Percentiles rank a stretch among this genome's conserved stretches.
Evolutionary conservation across 2,113 vertebrate genomes (phyloP).

Genomic region (Phalacrocorax pelagicus): DNA sequence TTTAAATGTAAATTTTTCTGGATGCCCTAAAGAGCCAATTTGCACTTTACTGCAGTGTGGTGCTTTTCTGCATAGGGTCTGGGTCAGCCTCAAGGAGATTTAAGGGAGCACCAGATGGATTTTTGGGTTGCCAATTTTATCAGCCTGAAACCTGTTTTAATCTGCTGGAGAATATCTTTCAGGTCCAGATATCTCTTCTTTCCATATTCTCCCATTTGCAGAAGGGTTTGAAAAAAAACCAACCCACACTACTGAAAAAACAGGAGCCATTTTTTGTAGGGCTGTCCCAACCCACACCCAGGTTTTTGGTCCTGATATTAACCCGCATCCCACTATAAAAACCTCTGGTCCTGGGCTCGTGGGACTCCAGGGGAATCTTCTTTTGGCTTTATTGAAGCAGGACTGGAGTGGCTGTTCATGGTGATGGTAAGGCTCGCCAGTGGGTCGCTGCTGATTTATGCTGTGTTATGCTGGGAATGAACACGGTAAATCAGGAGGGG

Average conservation of each 20-base stretch:
- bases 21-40: conserved; percentile 44
- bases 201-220: neutral
- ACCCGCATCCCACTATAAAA: neutral
- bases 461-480: neutral
- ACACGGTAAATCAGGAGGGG: neutral
- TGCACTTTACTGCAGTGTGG: neutral
- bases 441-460: neutral
- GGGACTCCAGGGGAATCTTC: neutral
- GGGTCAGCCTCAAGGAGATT: conserved; percentile 30
- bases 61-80: conserved; percentile 16
- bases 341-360: neutral
- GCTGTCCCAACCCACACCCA: neutral
- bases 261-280: neutral
- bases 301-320: neutral
- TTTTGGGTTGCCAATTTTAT: conserved; percentile 13
- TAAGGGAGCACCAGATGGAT: conserved; percentile 27
- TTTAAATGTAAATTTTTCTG: conserved; percentile 36
- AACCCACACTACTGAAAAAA: neutral
- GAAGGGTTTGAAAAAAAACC: neutral
- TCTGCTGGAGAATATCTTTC: neutral
- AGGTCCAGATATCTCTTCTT: neutral
- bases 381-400: neutral
- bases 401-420: neutral
- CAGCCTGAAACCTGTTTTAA: neutral
- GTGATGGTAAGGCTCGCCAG: neutral